Conservation (phyloP, 92 coral and sea anemone species). For the Umimayanthus kanabou region DNA sequence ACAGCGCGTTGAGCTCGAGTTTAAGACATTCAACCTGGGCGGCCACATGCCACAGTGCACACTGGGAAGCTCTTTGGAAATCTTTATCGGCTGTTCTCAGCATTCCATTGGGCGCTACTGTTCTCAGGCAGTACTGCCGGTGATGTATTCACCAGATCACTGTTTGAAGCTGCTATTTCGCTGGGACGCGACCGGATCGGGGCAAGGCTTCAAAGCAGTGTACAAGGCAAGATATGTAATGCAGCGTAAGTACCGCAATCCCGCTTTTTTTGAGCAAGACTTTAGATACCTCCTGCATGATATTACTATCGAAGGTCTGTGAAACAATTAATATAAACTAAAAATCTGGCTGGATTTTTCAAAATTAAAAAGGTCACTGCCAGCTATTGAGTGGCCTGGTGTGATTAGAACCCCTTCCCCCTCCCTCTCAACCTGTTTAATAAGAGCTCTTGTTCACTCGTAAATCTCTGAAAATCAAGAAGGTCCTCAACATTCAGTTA, state of each 20-base stretch:
- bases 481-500: too few relatives aligned
- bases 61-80: conserved; percentile 31
- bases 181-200: background rate
- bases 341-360: too few relatives aligned
- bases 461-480: too few relatives aligned
- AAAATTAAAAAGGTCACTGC: too few relatives aligned
- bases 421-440: too few relatives aligned
- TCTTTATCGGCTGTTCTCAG: conserved; percentile 26
- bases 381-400: too few relatives aligned
- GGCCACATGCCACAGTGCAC: conserved; percentile 38
- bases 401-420: too few relatives aligned
- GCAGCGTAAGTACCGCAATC: background rate
- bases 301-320: too few relatives aligned
- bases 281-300: too few relatives aligned
- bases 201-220: background rate
- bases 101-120: conserved; percentile 39
- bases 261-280: too few relatives aligned
- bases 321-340: too few relatives aligned
- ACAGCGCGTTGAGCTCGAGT: conserved; percentile 19
- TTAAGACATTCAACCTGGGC: background rate
- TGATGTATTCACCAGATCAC: conserved; percentile 26
- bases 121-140: conserved; percentile 10
- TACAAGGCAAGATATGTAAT: background rate
- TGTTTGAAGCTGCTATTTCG: conserved; percentile 20
- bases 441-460: too few relatives aligned